Evolutionary conservation across 2,113 vertebrate species (phyloP).

Genomic region (Perca schrenkii): DNA sequence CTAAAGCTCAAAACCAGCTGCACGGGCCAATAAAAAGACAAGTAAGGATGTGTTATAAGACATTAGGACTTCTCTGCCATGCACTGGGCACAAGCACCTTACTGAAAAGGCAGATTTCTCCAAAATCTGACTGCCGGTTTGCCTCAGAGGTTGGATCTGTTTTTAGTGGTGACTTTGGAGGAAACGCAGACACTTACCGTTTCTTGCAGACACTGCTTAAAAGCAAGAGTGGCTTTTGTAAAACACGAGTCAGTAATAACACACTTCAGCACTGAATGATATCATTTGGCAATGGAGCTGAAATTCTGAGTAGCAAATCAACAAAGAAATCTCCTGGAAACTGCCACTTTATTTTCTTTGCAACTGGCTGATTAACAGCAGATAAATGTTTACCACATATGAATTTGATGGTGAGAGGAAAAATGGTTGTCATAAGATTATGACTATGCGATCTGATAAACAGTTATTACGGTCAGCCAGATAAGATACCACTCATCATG

Average conservation of each 20-base stretch:
- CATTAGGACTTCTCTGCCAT: slow-evolving; percentile 60
- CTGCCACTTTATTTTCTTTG: slow-evolving; percentile 6
- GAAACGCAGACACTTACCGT: slow-evolving; percentile 56
- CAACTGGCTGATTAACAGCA: slow-evolving; percentile 36
- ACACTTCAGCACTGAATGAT: slow-evolving; percentile 49
- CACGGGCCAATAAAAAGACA: slow-evolving; percentile 73
- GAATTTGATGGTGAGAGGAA: slow-evolving; percentile 1
- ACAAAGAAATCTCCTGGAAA: slow-evolving; percentile 36
- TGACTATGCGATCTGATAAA: slow-evolving; percentile 56
- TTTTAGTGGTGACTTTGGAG: slow-evolving; percentile 63
- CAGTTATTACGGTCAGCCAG: slow-evolving; percentile 16
- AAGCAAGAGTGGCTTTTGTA: slow-evolving; percentile 59
- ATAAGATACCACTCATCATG: slow-evolving; percentile 24
- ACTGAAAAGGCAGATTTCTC: slow-evolving; percentile 63
- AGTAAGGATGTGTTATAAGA: slow-evolving; percentile 72
- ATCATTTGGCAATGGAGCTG: slow-evolving; percentile 38
- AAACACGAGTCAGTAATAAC: slow-evolving; percentile 64
- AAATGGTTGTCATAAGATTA: slow-evolving; percentile 16
- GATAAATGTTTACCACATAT: slow-evolving; percentile 30
- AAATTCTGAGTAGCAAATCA: slow-evolving; percentile 53
- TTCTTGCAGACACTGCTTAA: slow-evolving; percentile 59
- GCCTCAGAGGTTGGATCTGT: slow-evolving; percentile 50
- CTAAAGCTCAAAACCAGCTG: slow-evolving; percentile 78
- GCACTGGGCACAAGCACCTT: slow-evolving; percentile 33
- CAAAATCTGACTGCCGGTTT: slow-evolving; percentile 52